Evolutionary conservation across 2,888 invertebrate genomes (phyloP), one percentile per base, ranked within the genome.

Genomic region (Ephialtes manifestator): DNA sequence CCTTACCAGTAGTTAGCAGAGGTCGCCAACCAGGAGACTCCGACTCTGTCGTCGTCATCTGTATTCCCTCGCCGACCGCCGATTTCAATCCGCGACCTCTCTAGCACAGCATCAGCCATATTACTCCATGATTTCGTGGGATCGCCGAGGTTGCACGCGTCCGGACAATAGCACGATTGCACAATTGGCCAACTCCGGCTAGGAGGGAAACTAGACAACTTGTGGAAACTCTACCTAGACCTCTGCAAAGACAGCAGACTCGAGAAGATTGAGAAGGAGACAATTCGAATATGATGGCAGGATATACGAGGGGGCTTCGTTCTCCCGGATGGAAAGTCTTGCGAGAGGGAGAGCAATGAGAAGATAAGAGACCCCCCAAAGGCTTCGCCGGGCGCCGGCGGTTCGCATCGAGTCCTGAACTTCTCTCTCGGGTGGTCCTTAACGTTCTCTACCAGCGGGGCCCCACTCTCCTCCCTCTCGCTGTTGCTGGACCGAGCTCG

Each of bases 341-440:
- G 83, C 75, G 79, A 71, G 81, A 77, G 79, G 82, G 83, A 84
- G 84, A 82, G 87, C 90, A 89, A 87, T 80, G 84, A 88, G 89
- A 89, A 93, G 93, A 93, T 93, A 93, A 93, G 93, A 87, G 92
- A 92, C 93, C 93, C 93, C 93, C 93, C 92, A 92, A 92, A 92
- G 91, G 85, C 82, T 90, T 90, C 91, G 91, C 86, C 89, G 91
- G 92, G 93, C 93, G 93, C 93, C 93, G 89, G 90, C 92, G 91
- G 90, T 92, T 92, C 88, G 91, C 92, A 92, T 93, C 93, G 91
- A 91, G 89, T 91, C 91, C 90, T 90, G 90, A 89, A 92, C 92
- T 90, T 89, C 90, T 90, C 93, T 92, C 93, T 93, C 92, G 93
- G 93, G 93, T 93, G 92, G 93, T 93, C 92, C 91, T 86, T 88